Base-by-base conservation (phyloP, 2,113 vertebrate genomes). In the Pseudorasbora parva region DNA sequence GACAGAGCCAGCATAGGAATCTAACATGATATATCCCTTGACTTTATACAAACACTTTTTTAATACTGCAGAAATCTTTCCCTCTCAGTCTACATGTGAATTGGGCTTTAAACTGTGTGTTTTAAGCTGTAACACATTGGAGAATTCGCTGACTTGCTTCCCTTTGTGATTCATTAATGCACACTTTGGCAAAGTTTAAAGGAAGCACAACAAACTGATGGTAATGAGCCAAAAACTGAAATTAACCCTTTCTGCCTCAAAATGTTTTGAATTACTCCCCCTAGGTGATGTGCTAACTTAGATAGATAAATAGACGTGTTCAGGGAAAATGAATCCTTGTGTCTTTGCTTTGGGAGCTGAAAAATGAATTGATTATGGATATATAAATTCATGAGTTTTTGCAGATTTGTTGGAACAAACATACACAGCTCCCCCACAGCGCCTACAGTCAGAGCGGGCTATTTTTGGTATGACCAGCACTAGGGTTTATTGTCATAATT, bases 131-230 rank as follows among this genome's bases (percentile, higher is more conserved):
- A 81, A 79, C 27, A 77, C 73, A 78, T 84, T 83, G 51, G 2
- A 45, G 82, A 89, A 72, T 82, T 84, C 33, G 86, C 88, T 86
- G 84, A 84, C 78, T 76, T 56, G 86, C 78, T 89, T 88, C 57
- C 66, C 30, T 84, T 74, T 64, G 71, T 59, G 43, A 81, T 76
- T 87, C 84, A 89, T 85, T 82, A 82, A 82, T 74, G 49, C 51
- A 41, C 57, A 78, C 80, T 73, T 30, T 84, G 56, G 81, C 77
- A 72, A 79, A 75, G 45, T 51, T 69, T 51, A 62, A 23, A 60
- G 47, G 33, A 88, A 82, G 62, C 21, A 49, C 56, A 82, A 77
- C 54, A 83, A 62, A 76, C 21, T 59, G 27, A 77, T 51, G 45
- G 75, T 84, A 84, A 87, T 89, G 49, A 85, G 76, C 47, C 82